phyloP scores from a whole-genome alignment of 2,113 vertebrate species.

The Australoheros scitulus region DNA sequence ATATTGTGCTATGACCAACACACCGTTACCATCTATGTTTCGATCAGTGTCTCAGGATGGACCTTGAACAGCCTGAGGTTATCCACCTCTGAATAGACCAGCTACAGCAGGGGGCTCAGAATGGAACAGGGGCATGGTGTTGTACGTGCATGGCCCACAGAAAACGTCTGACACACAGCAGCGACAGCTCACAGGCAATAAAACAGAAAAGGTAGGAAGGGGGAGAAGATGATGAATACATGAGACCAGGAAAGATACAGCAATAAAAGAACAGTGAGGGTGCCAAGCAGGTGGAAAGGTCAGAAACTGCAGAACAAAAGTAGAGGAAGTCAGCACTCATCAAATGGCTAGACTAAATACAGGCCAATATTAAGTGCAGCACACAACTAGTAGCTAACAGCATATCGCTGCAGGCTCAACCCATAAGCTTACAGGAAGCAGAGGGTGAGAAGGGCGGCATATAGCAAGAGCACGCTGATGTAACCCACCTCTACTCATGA shows the following conservation, averaged over 20 bases:
- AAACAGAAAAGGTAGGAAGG: background rate
- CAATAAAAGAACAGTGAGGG: slow-evolving; percentile 16
- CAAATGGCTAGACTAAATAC: slow-evolving; percentile 32
- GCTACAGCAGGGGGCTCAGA: slow-evolving; percentile 86
- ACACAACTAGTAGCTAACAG: background rate
- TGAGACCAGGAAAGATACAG: slow-evolving; percentile 11
- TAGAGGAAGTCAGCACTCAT: slow-evolving; percentile 47
- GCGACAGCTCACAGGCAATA: slow-evolving; percentile 30
- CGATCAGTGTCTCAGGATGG: background rate
- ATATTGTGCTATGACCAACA: background rate
- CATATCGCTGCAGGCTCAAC: slow-evolving; percentile 25
- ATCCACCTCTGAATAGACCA: slow-evolving; percentile 90
- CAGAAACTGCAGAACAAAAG: slow-evolving; percentile 50
- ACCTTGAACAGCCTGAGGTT: background rate
- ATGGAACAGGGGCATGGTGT: slow-evolving; percentile 84
- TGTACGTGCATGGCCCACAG: slow-evolving; percentile 85
- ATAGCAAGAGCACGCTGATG: background rate
- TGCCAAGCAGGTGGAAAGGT: slow-evolving; percentile 16
- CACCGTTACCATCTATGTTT: background rate
- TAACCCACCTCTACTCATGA: background rate
- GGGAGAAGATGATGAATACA: slow-evolving; percentile 32
- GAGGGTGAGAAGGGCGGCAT: background rate
- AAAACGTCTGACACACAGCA: slow-evolving; percentile 86
- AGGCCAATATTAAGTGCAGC: background rate
- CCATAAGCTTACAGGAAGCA: background rate